A percentile compares a stretch with the other conserved stretches of the same genome.
Evolutionary conservation across 1,140 invertebrate species (phyloP).

Genomic region (Proales similis): DNA sequence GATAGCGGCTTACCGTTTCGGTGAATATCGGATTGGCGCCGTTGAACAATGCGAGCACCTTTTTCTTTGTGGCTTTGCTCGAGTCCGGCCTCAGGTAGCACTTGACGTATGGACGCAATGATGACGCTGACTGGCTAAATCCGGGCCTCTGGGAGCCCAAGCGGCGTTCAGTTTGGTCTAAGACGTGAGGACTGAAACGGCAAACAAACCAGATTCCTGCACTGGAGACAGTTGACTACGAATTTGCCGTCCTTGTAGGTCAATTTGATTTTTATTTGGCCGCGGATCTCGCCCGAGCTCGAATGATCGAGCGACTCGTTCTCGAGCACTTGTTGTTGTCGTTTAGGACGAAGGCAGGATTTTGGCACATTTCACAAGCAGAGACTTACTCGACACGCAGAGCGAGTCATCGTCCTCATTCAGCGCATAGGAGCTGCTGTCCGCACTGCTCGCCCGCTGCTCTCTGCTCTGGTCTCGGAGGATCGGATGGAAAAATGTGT

Average conservation of each 20-base stretch:
- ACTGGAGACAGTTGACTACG: constrained; percentile 28
- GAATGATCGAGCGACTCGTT: neutral
- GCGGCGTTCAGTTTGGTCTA: neutral
- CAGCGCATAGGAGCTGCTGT: too few species aligned
- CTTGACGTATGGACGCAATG: constrained; percentile 32
- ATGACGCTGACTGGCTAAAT: constrained; percentile 22
- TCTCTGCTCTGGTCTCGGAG: constrained; percentile 22
- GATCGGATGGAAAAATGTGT: constrained; percentile 36
- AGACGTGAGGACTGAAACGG: neutral
- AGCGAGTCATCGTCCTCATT: too few species aligned
- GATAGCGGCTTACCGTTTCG: constrained; percentile 3
- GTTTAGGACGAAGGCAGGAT: too few species aligned
- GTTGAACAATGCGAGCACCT: constrained; percentile 29
- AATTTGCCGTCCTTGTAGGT: constrained; percentile 31
- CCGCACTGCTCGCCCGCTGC: too few species aligned
- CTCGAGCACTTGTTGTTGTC: too few species aligned
- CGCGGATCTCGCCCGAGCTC: neutral
- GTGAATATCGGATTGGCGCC: constrained; percentile 34
- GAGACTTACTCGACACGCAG: too few species aligned
- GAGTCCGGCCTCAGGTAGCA: constrained; percentile 29
- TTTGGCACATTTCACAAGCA: too few species aligned
- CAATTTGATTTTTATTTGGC: constrained; percentile 17
- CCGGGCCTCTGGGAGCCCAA: neutral
- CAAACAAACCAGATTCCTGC: constrained; percentile 27
- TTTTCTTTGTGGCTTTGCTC: constrained; percentile 22